These are phyloP conservation scores for Pedionomus torquatus DNA, from an alignment of 2,113 vertebrate genomes.

Conservation along the genomic window DNA sequence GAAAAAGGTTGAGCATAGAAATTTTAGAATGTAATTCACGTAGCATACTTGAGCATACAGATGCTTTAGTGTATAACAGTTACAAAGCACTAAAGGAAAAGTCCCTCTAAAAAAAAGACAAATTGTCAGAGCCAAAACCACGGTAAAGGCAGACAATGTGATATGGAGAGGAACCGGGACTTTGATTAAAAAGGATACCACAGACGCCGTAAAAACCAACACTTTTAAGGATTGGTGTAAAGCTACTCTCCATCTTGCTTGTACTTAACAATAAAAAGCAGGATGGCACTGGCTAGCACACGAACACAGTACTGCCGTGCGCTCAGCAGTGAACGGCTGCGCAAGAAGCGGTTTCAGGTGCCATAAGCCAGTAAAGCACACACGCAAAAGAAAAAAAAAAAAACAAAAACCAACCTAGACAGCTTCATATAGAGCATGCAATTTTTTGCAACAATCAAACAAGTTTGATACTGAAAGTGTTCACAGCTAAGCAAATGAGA, in stretches of 20 bases:
- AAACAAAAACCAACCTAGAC: neutral
- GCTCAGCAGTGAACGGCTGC: neutral
- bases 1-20: neutral
- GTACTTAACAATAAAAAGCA: neutral
- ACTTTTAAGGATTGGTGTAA: neutral
- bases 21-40: slow-evolving; percentile 21
- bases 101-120: neutral
- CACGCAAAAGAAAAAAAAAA: neutral
- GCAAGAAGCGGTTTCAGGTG: neutral
- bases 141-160: neutral
- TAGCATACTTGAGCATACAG: slow-evolving; percentile 28
- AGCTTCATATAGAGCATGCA: slow-evolving; percentile 55
- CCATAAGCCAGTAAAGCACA: slow-evolving; percentile 31
- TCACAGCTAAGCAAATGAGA: slow-evolving; percentile 59
- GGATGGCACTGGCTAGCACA: slow-evolving; percentile 13
- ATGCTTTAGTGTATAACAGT: slow-evolving; percentile 41
- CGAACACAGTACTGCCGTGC: neutral
- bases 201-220: neutral
- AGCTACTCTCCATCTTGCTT: neutral
- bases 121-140: neutral
- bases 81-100: slow-evolving; percentile 28
- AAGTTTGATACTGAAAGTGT: neutral
- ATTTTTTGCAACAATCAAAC: neutral
- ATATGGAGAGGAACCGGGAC: neutral
- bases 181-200: neutral